phyloP scores from a whole-genome alignment of 2,797 vertebrate species.

The Spinibarbus caldwelli region DNA sequence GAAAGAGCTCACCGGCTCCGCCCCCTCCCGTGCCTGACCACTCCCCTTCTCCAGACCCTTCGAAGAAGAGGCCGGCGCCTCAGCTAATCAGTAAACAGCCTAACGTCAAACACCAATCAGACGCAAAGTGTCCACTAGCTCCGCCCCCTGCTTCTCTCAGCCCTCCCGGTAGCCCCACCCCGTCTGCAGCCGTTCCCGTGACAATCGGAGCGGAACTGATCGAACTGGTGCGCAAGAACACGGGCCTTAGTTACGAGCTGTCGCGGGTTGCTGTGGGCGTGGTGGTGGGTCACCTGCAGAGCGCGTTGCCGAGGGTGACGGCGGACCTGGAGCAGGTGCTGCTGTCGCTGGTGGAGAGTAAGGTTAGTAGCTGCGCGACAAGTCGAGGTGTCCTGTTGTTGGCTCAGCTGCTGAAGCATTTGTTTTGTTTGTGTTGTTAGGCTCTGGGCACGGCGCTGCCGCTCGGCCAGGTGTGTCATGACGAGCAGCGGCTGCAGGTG shows the following conservation, averaged over 20 bases:
- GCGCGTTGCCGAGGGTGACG: slow-evolving; percentile 80
- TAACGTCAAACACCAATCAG: slow-evolving; percentile 66
- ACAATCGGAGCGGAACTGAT: slow-evolving; percentile 93
- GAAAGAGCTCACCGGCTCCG: slow-evolving; percentile 73
- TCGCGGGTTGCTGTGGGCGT: slow-evolving; percentile 94
- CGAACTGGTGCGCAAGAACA: slow-evolving; percentile 96
- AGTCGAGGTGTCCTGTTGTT: no score
- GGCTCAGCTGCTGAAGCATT: background rate
- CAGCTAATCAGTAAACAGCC: slow-evolving; percentile 27
- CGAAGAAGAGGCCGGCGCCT: slow-evolving; percentile 72
- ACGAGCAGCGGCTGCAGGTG: slow-evolving; percentile 94
- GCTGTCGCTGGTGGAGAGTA: slow-evolving; percentile 91
- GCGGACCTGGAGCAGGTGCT: slow-evolving; percentile 91
- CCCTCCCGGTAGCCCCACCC: slow-evolving; percentile 69
- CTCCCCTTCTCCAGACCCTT: slow-evolving; percentile 63
- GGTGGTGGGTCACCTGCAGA: slow-evolving; percentile 93
- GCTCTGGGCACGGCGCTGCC: slow-evolving; percentile 85
- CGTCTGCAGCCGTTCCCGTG: slow-evolving; percentile 77
- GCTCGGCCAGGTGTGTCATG: slow-evolving; percentile 93
- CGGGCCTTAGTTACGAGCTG: slow-evolving; percentile 91
- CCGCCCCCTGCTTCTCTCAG: slow-evolving; percentile 74
- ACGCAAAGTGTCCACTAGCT: slow-evolving; percentile 74
- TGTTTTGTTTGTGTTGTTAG: slow-evolving; percentile 68
- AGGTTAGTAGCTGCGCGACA: slow-evolving; percentile 77
- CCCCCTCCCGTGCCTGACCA: slow-evolving; percentile 57